Evolutionary conservation across 2,797 vertebrate genomes (phyloP).

Genomic region (Falco concolor): DNA sequence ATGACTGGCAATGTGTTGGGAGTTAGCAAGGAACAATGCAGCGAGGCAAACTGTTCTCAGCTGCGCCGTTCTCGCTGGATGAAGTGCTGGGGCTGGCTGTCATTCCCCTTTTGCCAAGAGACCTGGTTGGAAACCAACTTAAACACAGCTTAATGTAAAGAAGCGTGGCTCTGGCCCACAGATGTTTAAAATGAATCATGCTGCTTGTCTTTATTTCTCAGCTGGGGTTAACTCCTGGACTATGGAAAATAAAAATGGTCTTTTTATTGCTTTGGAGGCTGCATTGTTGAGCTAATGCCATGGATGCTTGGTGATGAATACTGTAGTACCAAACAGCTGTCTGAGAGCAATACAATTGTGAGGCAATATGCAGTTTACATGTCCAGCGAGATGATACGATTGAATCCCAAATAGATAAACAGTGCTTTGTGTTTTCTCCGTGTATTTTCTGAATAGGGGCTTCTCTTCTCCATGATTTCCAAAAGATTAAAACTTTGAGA

Average conservation of each 20-base stretch:
- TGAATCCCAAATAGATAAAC: not conserved
- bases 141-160: not conserved
- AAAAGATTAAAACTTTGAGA: too few relatives aligned
- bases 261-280: conserved; percentile 21
- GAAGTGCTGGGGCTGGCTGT: not conserved
- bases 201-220: conserved; percentile 30
- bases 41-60: not conserved
- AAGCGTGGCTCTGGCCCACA: conserved; percentile 11
- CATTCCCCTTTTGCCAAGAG: not conserved
- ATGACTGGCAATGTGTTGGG: not conserved
- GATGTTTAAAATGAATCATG: conserved; percentile 7
- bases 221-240: conserved; percentile 23
- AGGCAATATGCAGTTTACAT: not conserved
- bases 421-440: not conserved
- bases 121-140: not conserved
- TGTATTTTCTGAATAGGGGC: not conserved
- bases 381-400: not conserved
- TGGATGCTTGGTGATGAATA: not conserved
- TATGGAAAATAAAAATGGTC: not conserved
- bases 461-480: not conserved
- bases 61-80: not conserved
- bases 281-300: not conserved
- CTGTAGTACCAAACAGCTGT: not conserved
- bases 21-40: not conserved
- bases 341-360: not conserved